Percentiles rank a stretch among this genome's conserved stretches.
phyloP scores from a whole-genome alignment of 2,888 invertebrate genomes.

The Hydroisotoma schaefferi region DNA sequence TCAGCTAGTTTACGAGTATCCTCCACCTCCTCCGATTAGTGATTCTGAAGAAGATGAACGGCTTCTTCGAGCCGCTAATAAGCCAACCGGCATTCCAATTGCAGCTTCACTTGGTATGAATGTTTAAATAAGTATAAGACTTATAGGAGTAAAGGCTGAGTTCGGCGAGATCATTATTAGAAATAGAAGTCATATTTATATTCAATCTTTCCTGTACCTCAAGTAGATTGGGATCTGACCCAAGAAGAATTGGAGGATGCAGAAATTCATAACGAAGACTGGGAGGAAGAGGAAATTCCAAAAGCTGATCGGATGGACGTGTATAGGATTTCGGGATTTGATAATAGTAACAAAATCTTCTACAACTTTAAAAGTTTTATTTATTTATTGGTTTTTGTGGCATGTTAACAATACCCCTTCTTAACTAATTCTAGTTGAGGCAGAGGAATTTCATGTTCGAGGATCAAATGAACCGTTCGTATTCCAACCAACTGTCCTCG shows the following conservation, averaged over 20 bases:
- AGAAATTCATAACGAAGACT: conserved; percentile 39
- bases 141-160: too few species aligned
- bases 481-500: conserved; percentile 53
- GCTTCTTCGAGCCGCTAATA: not conserved
- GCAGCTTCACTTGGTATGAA: not conserved
- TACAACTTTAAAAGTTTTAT: not conserved
- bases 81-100: not conserved
- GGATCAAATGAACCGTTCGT: conserved; percentile 39
- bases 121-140: too few species aligned
- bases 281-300: conserved; percentile 37
- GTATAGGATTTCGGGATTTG: conserved; percentile 46
- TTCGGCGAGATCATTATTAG: too few species aligned
- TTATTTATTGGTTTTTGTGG: not conserved
- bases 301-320: conserved; percentile 42
- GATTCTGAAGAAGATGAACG: conserved; percentile 43
- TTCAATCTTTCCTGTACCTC: too few species aligned
- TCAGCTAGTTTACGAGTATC: conserved; percentile 45
- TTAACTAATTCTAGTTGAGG: not conserved
- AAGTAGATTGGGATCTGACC: conserved; percentile 47
- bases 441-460: conserved; percentile 31
- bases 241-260: conserved; percentile 46
- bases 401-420: not conserved
- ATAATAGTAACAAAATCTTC: conserved; percentile 16
- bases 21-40: conserved; percentile 38
- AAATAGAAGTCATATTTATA: too few species aligned